Evolutionary conservation across 2,888 invertebrate species (phyloP).

Genomic region (Pemphredon lugubris): DNA sequence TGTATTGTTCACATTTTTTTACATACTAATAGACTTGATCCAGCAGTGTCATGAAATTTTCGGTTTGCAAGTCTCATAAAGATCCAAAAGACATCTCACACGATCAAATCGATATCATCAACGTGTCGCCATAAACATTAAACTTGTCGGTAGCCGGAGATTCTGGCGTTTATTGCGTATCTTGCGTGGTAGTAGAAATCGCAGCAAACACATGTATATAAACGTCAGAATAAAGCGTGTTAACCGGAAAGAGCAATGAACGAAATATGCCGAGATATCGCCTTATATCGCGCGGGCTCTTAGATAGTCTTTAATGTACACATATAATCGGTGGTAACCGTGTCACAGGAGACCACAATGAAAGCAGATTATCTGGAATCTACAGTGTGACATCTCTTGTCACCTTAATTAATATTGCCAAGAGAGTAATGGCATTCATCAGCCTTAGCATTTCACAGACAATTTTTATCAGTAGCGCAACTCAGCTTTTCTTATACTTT

Average conservation of each 20-base stretch:
- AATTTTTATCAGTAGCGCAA: constrained; percentile 47
- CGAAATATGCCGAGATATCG: constrained; percentile 43
- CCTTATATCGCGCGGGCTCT: constrained; percentile 56
- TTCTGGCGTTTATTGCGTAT: constrained; percentile 30
- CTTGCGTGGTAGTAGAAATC: constrained; percentile 35
- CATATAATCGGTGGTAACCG: constrained; percentile 41
- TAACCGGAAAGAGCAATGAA: constrained; percentile 36
- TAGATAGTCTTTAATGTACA: constrained; percentile 45
- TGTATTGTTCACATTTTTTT: constrained; percentile 62
- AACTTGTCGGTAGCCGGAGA: constrained; percentile 30
- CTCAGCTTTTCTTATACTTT: constrained; percentile 75
- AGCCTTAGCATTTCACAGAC: constrained; percentile 23
- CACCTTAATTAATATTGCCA: constrained; percentile 35
- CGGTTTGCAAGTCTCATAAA: constrained; percentile 22
- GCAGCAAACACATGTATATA: constrained; percentile 30
- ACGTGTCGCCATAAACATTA: constrained; percentile 33
- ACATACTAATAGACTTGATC: constrained; percentile 51
- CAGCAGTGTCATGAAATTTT: constrained; percentile 40
- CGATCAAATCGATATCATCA: constrained; percentile 47
- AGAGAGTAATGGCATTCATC: constrained; percentile 28
- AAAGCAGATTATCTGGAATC: constrained; percentile 50
- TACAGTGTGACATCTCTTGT: constrained; percentile 40
- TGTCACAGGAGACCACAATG: constrained; percentile 48
- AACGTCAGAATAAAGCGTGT: constrained; percentile 37
- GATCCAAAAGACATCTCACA: constrained; percentile 25